Conservation (phyloP, 2,888 invertebrate species). For the Ditula angustiorana region DNA sequence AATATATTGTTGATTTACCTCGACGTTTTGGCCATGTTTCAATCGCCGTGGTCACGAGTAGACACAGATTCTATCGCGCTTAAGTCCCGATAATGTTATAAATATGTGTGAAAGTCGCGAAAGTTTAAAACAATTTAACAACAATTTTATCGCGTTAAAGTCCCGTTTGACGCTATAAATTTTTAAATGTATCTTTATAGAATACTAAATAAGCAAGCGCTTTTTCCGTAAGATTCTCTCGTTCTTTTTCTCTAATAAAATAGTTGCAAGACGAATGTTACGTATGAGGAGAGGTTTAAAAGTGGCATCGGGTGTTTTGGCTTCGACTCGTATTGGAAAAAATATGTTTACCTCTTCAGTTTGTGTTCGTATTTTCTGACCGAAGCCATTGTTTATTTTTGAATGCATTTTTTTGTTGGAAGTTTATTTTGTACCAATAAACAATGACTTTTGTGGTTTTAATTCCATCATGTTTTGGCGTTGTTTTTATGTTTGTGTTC, state of each 20-base stretch:
- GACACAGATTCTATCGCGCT: no score
- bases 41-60: no score
- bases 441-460: not conserved
- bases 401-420: constrained; percentile 7
- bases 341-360: constrained; percentile 24
- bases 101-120: no score
- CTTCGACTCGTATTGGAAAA: constrained; percentile 23
- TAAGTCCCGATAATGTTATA: no score
- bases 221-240: constrained; percentile 7
- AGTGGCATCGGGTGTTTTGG: constrained; percentile 33
- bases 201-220: not conserved
- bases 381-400: constrained; percentile 1
- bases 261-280: constrained; percentile 38
- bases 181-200: no score
- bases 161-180: no score
- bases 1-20: no score
- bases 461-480: no score
- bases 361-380: constrained; percentile 4
- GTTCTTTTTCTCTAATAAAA: constrained; percentile 29
- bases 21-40: no score
- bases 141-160: no score
- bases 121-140: no score
- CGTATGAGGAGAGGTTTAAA: constrained; percentile 30
- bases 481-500: not conserved
- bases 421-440: constrained; percentile 6